Evolutionary conservation across 2,888 invertebrate genomes (phyloP).

Genomic region (Sthenelais limicola): DNA sequence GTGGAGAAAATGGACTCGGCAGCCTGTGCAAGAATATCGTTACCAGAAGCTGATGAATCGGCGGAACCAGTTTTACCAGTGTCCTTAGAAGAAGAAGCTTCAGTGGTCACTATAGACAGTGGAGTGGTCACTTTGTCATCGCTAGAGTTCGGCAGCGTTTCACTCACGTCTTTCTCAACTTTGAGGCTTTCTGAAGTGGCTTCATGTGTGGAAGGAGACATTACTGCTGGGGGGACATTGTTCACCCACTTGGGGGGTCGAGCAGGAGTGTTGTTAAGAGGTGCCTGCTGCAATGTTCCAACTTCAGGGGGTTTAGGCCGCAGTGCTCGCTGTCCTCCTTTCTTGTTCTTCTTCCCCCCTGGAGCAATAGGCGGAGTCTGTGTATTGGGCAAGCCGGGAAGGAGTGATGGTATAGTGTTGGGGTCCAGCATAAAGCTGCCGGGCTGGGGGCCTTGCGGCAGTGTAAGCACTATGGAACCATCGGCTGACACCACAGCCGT

Average conservation of each 20-base stretch:
- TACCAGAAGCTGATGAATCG: constrained; percentile 38
- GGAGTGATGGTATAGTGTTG: constrained; percentile 32
- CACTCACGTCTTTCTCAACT: constrained; percentile 3
- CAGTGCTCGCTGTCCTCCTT: constrained; percentile 44
- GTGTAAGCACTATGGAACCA: constrained; percentile 64
- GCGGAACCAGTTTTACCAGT: constrained; percentile 1
- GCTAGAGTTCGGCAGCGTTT: background rate
- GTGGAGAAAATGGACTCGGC: constrained; percentile 70
- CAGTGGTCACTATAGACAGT: constrained; percentile 15
- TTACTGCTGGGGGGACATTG: background rate
- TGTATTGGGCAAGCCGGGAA: background rate
- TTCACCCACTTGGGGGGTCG: background rate
- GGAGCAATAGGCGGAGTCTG: background rate
- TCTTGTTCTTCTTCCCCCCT: constrained; percentile 39
- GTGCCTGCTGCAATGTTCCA: background rate
- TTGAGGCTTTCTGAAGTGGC: background rate
- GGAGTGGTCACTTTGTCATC: constrained; percentile 1
- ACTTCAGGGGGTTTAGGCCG: constrained; percentile 51
- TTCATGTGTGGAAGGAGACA: background rate
- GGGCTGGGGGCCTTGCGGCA: constrained; percentile 55
- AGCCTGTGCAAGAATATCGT: constrained; percentile 72
- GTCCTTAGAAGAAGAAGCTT: background rate
- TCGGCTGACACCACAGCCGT: constrained; percentile 53
- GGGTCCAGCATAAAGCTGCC: constrained; percentile 39
- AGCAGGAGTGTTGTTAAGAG: too few relatives aligned